Evolutionary conservation across 2,888 invertebrate genomes (phyloP), one percentile per base, ranked within the genome.

Genomic region (Drosophila stalkeri): DNA sequence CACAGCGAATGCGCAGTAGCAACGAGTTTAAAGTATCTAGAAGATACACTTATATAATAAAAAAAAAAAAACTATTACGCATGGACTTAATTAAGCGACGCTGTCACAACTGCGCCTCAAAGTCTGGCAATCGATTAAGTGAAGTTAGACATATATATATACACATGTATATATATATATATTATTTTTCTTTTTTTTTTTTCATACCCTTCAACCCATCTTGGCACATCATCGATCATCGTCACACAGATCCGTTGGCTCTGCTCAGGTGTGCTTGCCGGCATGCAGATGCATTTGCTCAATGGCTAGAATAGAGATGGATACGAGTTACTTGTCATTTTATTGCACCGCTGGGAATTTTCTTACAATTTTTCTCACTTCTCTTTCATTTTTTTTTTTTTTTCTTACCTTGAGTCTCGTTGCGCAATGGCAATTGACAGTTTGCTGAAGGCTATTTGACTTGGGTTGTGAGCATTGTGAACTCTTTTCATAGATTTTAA

Each of bases 191-290:
- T 3, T 31, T 20, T 33, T 56, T 73, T 64, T 56, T 41, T 2
- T 31, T 33, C 44, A 61, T 72, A 63, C 63, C 70, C 52, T 59
- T 55, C 55, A 37, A 37, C 52, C 35, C 55, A 14, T 8, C 39
- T 31, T 18, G 44, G 43, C 61, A 43, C 66, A 60, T 78, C 81
- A 84, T 87, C 84, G 81, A 87, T 84, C 84, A 85, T 76, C 77
- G 80, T 86, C 86, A 56, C 47, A 39, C 43, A 68, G 64, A 63
- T 49, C 70, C 20, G 44, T 57, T 47, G 18, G 41, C 59, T 52
- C 20, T 51, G 27, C 49, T 82, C 86, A 87, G 85, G 82, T 82
- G 86, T 73, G 65, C 69, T 49, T 33, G 41, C 63, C 54, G 37
- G 52, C 56, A 51, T 39, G 43, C 63, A 66, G 31, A 49, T 57